Percentiles rank a stretch among this genome's conserved stretches.
Conservation (phyloP, 2,888 invertebrate genomes). For the Netelia fuscicornis region DNA sequence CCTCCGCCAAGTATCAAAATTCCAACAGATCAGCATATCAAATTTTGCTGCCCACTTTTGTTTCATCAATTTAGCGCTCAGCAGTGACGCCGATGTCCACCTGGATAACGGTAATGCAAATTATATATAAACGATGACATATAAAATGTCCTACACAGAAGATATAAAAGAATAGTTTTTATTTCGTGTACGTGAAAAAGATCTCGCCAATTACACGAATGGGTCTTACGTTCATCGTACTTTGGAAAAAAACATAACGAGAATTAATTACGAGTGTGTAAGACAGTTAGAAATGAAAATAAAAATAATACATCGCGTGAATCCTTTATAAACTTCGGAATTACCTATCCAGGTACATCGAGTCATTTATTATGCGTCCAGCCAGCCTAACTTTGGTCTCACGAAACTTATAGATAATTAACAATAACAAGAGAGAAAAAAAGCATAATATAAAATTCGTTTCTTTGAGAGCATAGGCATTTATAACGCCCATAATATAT, state of each 20-base stretch:
- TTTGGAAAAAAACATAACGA: background rate
- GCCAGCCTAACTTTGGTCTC: constrained; percentile 56
- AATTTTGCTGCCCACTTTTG: background rate
- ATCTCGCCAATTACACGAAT: background rate
- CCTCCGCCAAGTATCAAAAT: constrained; percentile 12
- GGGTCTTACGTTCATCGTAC: background rate
- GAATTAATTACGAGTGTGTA: background rate
- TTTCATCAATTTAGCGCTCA: background rate
- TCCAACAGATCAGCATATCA: background rate
- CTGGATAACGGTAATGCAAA: constrained; percentile 30
- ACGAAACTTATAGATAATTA: constrained; percentile 57
- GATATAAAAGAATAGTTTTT: background rate
- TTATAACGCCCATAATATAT: background rate
- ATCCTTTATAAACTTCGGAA: constrained; percentile 1
- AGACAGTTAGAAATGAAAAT: background rate
- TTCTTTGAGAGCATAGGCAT: background rate
- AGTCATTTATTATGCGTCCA: constrained; percentile 23
- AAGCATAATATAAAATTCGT: constrained; percentile 18
- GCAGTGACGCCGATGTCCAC: constrained; percentile 15
- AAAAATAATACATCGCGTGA: constrained; percentile 10
- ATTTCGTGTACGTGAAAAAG: background rate
- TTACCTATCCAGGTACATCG: constrained; percentile 50
- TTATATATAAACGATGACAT: constrained; percentile 9
- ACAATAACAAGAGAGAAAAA: constrained; percentile 16
- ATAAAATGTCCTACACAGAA: background rate